These are phyloP conservation scores for Coptodon bakossiorum DNA, from an alignment of 2,113 vertebrate species.

Conservation along the genomic window DNA sequence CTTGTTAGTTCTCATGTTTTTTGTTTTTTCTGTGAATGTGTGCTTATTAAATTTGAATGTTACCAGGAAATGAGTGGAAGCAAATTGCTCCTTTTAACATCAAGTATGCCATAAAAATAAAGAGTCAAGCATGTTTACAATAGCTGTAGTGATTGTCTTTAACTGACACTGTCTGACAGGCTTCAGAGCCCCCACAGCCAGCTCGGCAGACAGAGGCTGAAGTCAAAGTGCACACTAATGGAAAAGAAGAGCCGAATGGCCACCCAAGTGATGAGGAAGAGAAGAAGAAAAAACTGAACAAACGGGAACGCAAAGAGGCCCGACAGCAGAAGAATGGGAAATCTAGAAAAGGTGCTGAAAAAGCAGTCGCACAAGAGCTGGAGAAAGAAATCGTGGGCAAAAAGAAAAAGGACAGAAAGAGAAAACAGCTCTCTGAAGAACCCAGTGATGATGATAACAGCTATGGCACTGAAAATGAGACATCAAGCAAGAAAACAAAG, in stretches of 20 bases:
- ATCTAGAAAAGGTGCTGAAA: constrained; percentile 64
- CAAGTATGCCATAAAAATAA: not conserved
- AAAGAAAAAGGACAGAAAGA: constrained; percentile 53
- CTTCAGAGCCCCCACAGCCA: not conserved
- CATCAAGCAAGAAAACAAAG: constrained; percentile 40
- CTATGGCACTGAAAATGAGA: not conserved
- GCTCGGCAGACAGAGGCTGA: not conserved
- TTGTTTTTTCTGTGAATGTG: not conserved
- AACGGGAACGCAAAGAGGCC: constrained; percentile 81
- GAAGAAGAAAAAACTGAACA: constrained; percentile 74
- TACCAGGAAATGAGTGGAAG: not conserved
- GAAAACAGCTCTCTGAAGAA: constrained; percentile 30
- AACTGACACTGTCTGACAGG: not conserved
- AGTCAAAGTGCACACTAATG: not conserved
- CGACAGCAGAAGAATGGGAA: constrained; percentile 77
- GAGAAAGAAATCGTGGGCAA: constrained; percentile 1
- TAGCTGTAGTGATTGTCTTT: not conserved
- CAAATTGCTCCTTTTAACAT: not conserved
- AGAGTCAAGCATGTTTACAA: not conserved
- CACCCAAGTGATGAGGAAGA: not conserved
- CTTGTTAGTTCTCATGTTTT: not conserved
- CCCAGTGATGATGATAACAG: constrained; percentile 1
- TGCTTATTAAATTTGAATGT: not conserved
- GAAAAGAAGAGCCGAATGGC: constrained; percentile 3
- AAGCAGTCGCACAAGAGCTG: constrained; percentile 6